Conservation (phyloP, 2,888 invertebrate genomes). For the Lithodes maja region DNA sequence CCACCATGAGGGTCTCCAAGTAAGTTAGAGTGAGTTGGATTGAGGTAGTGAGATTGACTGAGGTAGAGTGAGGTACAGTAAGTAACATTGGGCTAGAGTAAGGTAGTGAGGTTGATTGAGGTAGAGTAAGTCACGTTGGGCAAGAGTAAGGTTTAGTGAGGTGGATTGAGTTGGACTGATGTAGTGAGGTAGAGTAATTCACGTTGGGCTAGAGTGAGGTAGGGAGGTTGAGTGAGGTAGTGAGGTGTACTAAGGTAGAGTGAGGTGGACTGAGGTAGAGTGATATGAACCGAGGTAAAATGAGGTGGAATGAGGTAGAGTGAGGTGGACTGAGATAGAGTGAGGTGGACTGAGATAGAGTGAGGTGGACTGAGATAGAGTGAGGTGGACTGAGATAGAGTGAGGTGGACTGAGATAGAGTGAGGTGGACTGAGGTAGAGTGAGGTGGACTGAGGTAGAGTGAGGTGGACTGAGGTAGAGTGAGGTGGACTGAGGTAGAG, state of each 20-base stretch:
- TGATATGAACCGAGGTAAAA: too few species aligned
- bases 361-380: too few species aligned
- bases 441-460: neutral
- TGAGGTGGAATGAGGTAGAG: too few species aligned
- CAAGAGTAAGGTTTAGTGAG: neutral
- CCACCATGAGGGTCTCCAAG: constrained; percentile 47
- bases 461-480: constrained; percentile 3
- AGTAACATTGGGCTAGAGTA: neutral
- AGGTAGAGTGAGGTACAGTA: neutral
- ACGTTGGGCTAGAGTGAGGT: neutral
- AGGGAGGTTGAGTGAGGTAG: neutral
- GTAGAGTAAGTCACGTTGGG: neutral
- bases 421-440: neutral
- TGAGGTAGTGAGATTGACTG: neutral
- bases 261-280: neutral
- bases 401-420: neutral
- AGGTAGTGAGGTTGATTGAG: neutral
- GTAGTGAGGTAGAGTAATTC: constrained; percentile 12
- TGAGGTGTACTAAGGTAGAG: neutral
- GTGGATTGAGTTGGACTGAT: neutral
- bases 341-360: too few species aligned
- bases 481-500: constrained; percentile 4
- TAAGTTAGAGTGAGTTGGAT: neutral
- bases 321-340: too few species aligned
- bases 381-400: neutral